These are phyloP conservation scores for Ctenodactylus gundi DNA, from an alignment of 2,113 vertebrate genomes.

Conservation along the genomic window DNA sequence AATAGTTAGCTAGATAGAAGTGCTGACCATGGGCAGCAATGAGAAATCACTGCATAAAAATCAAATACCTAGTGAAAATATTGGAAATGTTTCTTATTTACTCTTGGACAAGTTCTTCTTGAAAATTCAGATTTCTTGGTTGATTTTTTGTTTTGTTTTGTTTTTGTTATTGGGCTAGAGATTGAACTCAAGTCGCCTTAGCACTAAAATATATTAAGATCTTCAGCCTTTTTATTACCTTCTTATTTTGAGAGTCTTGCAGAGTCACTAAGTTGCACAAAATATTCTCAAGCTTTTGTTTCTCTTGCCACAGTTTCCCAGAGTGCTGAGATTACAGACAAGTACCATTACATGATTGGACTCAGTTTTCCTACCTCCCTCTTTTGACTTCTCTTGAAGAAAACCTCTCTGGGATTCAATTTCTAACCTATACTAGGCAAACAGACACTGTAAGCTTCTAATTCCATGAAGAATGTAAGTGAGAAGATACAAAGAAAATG, in stretches of 20 bases:
- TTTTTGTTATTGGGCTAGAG: background rate
- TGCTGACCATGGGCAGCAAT: background rate
- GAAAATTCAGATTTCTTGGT: background rate
- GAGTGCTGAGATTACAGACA: background rate
- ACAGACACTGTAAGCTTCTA: background rate
- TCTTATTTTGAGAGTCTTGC: background rate
- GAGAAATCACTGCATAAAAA: background rate
- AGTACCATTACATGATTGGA: background rate
- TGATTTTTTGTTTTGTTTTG: background rate
- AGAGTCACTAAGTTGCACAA: background rate
- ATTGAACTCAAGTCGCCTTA: background rate
- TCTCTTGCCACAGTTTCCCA: background rate
- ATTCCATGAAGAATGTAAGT: background rate
- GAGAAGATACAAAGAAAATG: background rate
- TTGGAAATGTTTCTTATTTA: constrained; percentile 6
- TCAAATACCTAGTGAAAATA: background rate
- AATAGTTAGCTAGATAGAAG: background rate
- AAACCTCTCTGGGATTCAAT: background rate
- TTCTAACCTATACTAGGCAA: background rate
- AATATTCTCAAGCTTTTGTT: background rate
- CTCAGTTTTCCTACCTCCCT: background rate
- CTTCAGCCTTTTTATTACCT: background rate
- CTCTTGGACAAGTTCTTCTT: background rate
- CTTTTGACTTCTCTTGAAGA: background rate
- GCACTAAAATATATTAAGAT: background rate